Evolutionary conservation across 2,113 vertebrate genomes (phyloP), one percentile per base, ranked within the genome.

Genomic region (Gadus chalcogrammus): DNA sequence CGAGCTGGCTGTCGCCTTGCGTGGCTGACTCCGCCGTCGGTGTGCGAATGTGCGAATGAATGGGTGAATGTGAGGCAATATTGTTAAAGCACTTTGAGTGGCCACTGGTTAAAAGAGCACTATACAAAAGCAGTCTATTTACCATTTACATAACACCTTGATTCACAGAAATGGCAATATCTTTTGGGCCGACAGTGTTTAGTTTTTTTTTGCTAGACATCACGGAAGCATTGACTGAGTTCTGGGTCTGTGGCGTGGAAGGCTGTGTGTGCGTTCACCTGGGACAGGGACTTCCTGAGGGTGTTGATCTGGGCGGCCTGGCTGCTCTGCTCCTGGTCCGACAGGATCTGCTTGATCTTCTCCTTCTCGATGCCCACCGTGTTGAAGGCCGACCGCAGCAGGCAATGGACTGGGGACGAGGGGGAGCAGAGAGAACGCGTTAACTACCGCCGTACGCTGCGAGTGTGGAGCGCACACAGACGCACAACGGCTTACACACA

Each of bases 341-440:
- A 93, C 84, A 98, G 91, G 86, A 98, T 92, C 90, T 97, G 95
- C 83, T 97, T 98, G 80, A 99, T 96, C 85, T 98, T 99, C 85
- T 99, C 97, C 83, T 98, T 99, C 89, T 99, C 97, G 82, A 99
- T 99, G 75, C 97, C 96, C 88, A 99, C 95, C 64, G 96, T 99
- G 87, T 99, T 99, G 91, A 99, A 99, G 8, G 97, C 95, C 67
- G 97, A 98, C 92, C 98, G 98, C 92, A 99, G 89, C 82, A 98
- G 94, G 66, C 95, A 97, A 84, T 99, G 97, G 61, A 99, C 97
- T 99, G 85, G 3, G 70, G 1, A n/a, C 76, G 65, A 68, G 56
- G 42, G 74, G 64, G 74, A 68, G 61, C 15, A 70, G 17, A 48
- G 13, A 42, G 20, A 24, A 18, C 15, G 8, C 9, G 12, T 15